phyloP scores from a whole-genome alignment of 2,888 invertebrate genomes.

The Arenicola marina region DNA sequence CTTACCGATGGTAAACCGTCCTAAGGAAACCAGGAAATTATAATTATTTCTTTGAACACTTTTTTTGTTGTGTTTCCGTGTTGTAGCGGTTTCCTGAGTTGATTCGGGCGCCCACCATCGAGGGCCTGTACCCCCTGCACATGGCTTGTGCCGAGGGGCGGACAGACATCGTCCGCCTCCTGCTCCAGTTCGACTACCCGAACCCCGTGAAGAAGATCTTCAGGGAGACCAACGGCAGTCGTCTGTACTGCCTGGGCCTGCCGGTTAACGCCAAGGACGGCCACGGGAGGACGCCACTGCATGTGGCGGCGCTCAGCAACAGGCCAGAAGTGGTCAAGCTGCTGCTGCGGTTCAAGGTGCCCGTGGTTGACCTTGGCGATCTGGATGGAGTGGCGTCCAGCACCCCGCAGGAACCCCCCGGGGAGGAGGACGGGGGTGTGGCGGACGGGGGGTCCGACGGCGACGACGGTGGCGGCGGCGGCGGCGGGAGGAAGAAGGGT shows the following conservation, averaged over 20 bases:
- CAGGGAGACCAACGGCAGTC: constrained; percentile 73
- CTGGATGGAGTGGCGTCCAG: not conserved
- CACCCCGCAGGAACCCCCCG: too few species aligned
- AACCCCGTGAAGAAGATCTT: constrained; percentile 66
- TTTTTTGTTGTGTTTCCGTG: constrained; percentile 5
- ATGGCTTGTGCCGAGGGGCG: constrained; percentile 91
- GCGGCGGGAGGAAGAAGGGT: not conserved
- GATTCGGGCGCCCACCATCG: constrained; percentile 83
- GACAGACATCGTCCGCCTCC: constrained; percentile 73
- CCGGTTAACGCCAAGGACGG: constrained; percentile 80
- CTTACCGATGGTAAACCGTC: not conserved
- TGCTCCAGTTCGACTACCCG: constrained; percentile 82
- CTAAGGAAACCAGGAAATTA: too few species aligned
- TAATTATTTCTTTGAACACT: not conserved
- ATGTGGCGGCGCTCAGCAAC: constrained; percentile 75
- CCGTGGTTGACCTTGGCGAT: not conserved
- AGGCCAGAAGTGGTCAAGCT: constrained; percentile 29
- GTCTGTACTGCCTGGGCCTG: constrained; percentile 83
- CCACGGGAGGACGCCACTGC: constrained; percentile 80
- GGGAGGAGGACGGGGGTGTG: not conserved
- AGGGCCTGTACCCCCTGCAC: constrained; percentile 90
- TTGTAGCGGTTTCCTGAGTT: constrained; percentile 79
- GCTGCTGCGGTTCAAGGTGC: constrained; percentile 33
- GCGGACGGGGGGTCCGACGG: not conserved
- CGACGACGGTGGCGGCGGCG: not conserved